A percentile compares a stretch with the other conserved stretches of the same genome.
phyloP scores from a whole-genome alignment of 2,888 invertebrate species.

The Phasia obesa region DNA sequence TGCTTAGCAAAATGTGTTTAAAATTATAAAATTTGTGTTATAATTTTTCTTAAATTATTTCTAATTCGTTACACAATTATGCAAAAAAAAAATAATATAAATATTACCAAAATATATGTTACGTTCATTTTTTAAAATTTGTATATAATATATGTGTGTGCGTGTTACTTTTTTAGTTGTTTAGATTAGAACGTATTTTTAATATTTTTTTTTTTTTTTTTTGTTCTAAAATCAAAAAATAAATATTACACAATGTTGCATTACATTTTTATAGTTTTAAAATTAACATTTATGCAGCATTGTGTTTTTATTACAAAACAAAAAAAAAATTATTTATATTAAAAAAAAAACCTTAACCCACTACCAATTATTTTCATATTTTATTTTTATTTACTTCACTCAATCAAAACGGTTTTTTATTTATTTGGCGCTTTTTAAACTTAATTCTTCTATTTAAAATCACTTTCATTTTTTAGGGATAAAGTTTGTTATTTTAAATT shows the following conservation, averaged over 20 bases:
- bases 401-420: slow-evolving; percentile 10
- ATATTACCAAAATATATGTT: not conserved
- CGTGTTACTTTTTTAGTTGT: slow-evolving; percentile 63
- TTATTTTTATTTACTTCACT: slow-evolving; percentile 40
- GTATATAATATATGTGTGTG: slow-evolving; percentile 61
- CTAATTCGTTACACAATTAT: slow-evolving; percentile 15
- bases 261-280: not conserved
- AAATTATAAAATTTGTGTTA: no score
- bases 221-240: not conserved
- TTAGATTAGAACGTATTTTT: slow-evolving; percentile 48
- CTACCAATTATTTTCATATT: slow-evolving; percentile 22
- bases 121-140: slow-evolving; percentile 52
- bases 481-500: slow-evolving; percentile 25
- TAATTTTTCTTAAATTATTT: not conserved
- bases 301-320: slow-evolving; percentile 49
- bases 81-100: slow-evolving; percentile 1
- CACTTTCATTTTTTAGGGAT: not conserved
- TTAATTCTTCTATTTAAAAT: slow-evolving; percentile 20
- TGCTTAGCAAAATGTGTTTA: slow-evolving; percentile 21
- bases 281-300: slow-evolving; percentile 19
- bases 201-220: slow-evolving; percentile 8
- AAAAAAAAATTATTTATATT: slow-evolving; percentile 13
- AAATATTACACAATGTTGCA: slow-evolving; percentile 21
- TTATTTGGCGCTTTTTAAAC: slow-evolving; percentile 58
- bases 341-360: slow-evolving; percentile 9